These are phyloP conservation scores for Echeneis naucrates DNA, from an alignment of 2,797 vertebrate genomes.

Conservation along the genomic window DNA sequence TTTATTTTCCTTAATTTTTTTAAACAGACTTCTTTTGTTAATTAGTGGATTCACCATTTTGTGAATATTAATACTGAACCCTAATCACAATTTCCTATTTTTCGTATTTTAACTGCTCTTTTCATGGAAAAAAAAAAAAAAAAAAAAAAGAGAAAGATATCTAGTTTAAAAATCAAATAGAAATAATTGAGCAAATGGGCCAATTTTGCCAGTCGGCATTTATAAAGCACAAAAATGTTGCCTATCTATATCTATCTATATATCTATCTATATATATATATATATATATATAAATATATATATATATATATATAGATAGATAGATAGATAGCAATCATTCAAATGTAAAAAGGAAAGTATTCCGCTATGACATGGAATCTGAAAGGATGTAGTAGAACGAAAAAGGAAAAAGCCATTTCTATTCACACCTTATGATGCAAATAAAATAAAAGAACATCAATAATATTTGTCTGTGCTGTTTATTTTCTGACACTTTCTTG, in stretches of 20 bases:
- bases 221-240: too few relatives aligned
- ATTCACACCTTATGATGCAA: background rate
- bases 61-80: background rate
- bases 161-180: too few relatives aligned
- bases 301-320: too few relatives aligned
- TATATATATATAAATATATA: too few relatives aligned
- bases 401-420: background rate
- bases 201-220: too few relatives aligned
- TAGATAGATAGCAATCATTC: too few relatives aligned
- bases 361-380: background rate
- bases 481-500: constrained; percentile 25
- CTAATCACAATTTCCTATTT: background rate
- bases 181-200: too few relatives aligned
- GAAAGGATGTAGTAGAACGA: background rate
- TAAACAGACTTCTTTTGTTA: background rate
- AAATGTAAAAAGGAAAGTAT: background rate
- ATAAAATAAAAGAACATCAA: background rate
- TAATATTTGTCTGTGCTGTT: background rate
- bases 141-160: too few relatives aligned
- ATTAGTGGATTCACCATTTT: background rate
- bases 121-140: too few relatives aligned
- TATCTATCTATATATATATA: too few relatives aligned
- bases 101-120: too few relatives aligned
- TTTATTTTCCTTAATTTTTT: background rate
- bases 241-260: too few relatives aligned